Percentiles rank a stretch among this genome's conserved stretches.
Conservation (phyloP, 2,888 invertebrate genomes). For the Melanotus villosus region DNA sequence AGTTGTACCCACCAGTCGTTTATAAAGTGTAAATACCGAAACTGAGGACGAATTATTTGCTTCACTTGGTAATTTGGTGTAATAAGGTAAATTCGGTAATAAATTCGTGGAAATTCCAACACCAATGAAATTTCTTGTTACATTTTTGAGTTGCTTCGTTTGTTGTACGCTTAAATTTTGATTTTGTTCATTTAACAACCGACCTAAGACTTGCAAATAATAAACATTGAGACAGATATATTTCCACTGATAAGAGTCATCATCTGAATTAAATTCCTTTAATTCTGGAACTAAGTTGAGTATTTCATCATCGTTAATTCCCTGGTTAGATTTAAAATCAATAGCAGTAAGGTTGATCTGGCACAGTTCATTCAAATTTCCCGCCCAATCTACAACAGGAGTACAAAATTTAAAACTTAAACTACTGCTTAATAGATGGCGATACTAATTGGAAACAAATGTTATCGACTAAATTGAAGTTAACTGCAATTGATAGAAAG, state of each 20-base stretch:
- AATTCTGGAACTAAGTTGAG: background rate
- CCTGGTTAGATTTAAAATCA: background rate
- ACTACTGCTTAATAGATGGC: too few relatives aligned
- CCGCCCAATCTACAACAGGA: constrained; percentile 21
- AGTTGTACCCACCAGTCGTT: constrained; percentile 69
- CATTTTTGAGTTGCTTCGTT: constrained; percentile 74
- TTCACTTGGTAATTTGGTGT: constrained; percentile 42
- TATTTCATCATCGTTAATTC: background rate
- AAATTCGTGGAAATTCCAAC: constrained; percentile 79
- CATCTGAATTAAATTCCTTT: constrained; percentile 42
- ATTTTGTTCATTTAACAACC: constrained; percentile 18
- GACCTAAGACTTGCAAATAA: constrained; percentile 66
- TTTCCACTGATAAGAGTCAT: constrained; percentile 62
- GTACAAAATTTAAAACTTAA: background rate
- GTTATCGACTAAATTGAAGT: too few relatives aligned
- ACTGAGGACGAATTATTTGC: constrained; percentile 61
- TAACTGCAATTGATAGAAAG: background rate
- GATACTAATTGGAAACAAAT: too few relatives aligned
- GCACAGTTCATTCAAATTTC: constrained; percentile 57
- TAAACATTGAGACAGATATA: constrained; percentile 69
- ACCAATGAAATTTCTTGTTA: constrained; percentile 75
- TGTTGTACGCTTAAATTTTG: constrained; percentile 75
- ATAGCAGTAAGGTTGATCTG: constrained; percentile 53
- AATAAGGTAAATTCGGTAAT: constrained; percentile 68
- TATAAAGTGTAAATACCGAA: constrained; percentile 70